These are phyloP conservation scores for Hylaea fasciaria DNA, from an alignment of 2,888 invertebrate species.

Conservation along the genomic window DNA sequence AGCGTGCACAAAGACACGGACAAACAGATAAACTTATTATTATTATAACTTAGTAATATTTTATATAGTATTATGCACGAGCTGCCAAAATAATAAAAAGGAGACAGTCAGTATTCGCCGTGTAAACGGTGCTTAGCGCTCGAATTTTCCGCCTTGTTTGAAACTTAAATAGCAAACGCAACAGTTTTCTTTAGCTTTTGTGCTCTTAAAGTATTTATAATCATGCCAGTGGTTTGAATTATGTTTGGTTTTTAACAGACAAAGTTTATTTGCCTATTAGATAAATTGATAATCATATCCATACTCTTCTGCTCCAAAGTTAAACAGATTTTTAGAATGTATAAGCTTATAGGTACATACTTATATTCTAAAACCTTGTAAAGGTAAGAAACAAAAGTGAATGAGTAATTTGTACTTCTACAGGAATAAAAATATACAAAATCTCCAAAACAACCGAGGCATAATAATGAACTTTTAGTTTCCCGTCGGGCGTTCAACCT, in stretches of 20 bases:
- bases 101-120: background rate
- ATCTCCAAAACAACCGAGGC: conserved; percentile 18
- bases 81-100: too few relatives aligned
- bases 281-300: background rate
- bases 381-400: too few relatives aligned
- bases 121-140: conserved; percentile 14
- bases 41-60: too few relatives aligned
- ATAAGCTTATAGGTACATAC: background rate
- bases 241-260: background rate
- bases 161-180: conserved; percentile 24
- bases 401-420: too few relatives aligned
- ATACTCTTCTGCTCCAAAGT: background rate
- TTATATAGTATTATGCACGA: too few relatives aligned
- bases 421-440: background rate
- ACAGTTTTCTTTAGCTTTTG: conserved; percentile 21
- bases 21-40: too few relatives aligned
- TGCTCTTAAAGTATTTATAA: conserved; percentile 18
- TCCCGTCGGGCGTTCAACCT: conserved; percentile 12
- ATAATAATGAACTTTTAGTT: conserved; percentile 16
- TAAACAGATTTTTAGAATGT: background rate
- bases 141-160: conserved; percentile 18
- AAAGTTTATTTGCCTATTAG: background rate
- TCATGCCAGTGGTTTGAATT: conserved; percentile 8
- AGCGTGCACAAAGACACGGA: too few relatives aligned
- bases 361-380: too few relatives aligned